Evolutionary conservation across 30 jellyfish, hydroid and myxozoan genomes (phyloP).

Genomic region (Pelagia noctiluca): DNA sequence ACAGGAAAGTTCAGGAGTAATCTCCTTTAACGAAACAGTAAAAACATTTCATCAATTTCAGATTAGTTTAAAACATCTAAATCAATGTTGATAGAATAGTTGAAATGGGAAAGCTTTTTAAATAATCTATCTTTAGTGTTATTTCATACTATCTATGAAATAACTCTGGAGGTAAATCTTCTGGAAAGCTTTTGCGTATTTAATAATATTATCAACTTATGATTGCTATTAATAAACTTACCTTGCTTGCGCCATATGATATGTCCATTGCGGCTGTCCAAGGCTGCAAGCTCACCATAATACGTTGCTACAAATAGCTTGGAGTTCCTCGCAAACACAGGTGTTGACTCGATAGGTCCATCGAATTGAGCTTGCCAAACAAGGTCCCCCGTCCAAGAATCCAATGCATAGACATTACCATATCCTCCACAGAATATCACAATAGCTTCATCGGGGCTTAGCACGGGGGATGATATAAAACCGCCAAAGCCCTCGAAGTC

Average conservation of each 20-base stretch:
- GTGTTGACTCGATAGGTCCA: slow-evolving; percentile 68
- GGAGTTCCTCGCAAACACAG: slow-evolving; percentile 60
- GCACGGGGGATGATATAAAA: slow-evolving; percentile 73
- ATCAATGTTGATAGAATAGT: no score
- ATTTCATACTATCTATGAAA: no score
- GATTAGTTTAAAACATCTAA: no score
- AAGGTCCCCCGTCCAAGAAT: slow-evolving; percentile 74
- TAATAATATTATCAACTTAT: not conserved
- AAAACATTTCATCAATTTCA: no score
- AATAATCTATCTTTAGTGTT: no score
- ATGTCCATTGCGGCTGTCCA: slow-evolving; percentile 57
- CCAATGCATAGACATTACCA: slow-evolving; percentile 64
- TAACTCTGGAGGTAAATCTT: no score
- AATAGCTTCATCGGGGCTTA: slow-evolving; percentile 67
- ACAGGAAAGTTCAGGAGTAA: no score
- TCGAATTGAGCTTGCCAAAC: slow-evolving; percentile 47
- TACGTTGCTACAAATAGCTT: slow-evolving; percentile 49
- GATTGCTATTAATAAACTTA: not conserved
- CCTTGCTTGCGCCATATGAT: slow-evolving; percentile 69
- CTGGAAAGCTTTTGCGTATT: no score
- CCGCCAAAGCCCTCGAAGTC: slow-evolving; percentile 65
- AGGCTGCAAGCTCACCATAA: slow-evolving; percentile 70
- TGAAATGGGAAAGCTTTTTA: no score
- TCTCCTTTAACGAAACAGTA: not conserved
- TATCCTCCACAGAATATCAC: slow-evolving; percentile 71